Evolutionary conservation across 2,888 invertebrate species (phyloP), one percentile per base, ranked within the genome.

Genomic region (Phaedon cochleariae): DNA sequence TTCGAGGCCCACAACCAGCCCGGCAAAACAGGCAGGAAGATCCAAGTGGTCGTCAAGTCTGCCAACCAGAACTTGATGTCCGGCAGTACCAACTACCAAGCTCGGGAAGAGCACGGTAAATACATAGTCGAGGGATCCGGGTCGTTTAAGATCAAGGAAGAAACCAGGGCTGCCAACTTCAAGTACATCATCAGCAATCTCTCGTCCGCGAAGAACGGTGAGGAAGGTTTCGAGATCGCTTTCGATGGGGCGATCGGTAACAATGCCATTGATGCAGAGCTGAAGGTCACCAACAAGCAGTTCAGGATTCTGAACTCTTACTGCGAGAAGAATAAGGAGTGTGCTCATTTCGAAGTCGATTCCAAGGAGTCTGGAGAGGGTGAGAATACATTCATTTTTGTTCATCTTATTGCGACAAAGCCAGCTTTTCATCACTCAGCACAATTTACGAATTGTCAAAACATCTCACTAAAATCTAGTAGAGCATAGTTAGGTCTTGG

Each of bases 301-400:
- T 89, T 92, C 80, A 89, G 90, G 76, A 85, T 88, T 52, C 88
- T 90, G 12, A 86, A 90, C 69, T 90, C 92, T 10, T 90, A 90
- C 80, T 93, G 93, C 79, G 92, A 93, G 73, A 91, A 92, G 79
- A 92, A 90, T 83, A 91, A 91, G 66, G 90, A 92, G 73, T 93
- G 93, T 77, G 91, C 91, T 0, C 89, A 92, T 76, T 86, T 91
- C 20, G 92, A 93, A 75, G 76, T 90, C n/a, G 86, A 88, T 74
- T 86, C 89, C 26, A 90, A 88, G 76, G 79, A 86, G 22, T 84
- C 84, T 64, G 69, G 81, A 5, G 83, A 83, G 57, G 86, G 78
- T 77, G 65, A 74, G 74, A 51, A 17, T 34, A n/a, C 26, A 5
- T 26, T 26, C 26, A 26, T 26, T 26, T n/a, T n/a, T n/a, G n/a